Conservation (phyloP, 2,113 vertebrate genomes). For the Andinoacara biseriatus region DNA sequence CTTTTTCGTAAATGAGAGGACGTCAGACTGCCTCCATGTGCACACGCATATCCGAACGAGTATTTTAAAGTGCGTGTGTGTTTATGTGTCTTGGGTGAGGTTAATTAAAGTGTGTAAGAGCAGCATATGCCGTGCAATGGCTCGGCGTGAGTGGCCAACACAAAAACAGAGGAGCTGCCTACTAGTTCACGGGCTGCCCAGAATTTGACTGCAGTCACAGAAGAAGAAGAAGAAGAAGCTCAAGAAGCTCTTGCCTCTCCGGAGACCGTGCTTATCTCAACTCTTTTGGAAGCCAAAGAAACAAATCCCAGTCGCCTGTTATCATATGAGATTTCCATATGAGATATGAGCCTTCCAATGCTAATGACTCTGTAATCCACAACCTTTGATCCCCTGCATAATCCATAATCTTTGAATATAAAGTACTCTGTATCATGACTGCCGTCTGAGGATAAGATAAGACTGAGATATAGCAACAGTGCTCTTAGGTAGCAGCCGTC, state of each 20-base stretch:
- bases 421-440: slow-evolving; percentile 5
- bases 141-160: slow-evolving; percentile 52
- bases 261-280: slow-evolving; percentile 48
- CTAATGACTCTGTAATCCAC: slow-evolving; percentile 56
- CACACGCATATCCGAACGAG: slow-evolving; percentile 21
- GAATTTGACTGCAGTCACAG: slow-evolving; percentile 49
- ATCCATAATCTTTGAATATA: slow-evolving; percentile 47
- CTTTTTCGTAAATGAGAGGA: slow-evolving; percentile 14
- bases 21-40: slow-evolving; percentile 12
- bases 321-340: slow-evolving; percentile 58
- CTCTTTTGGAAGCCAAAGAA: slow-evolving; percentile 48
- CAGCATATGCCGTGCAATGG: slow-evolving; percentile 54
- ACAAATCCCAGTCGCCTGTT: slow-evolving; percentile 54
- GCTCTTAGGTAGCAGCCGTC: not conserved
- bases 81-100: slow-evolving; percentile 34
- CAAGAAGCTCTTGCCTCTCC: slow-evolving; percentile 37
- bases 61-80: slow-evolving; percentile 36
- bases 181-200: slow-evolving; percentile 52
- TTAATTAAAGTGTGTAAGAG: slow-evolving; percentile 60
- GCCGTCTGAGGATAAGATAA: slow-evolving; percentile 13
- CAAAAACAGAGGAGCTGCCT: slow-evolving; percentile 50
- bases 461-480: slow-evolving; percentile 24
- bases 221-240: slow-evolving; percentile 39
- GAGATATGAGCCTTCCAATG: slow-evolving; percentile 52
- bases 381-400: slow-evolving; percentile 54